These are phyloP conservation scores for Entomyzon cyanotis DNA, from an alignment of 2,113 vertebrate genomes.

Conservation along the genomic window DNA sequence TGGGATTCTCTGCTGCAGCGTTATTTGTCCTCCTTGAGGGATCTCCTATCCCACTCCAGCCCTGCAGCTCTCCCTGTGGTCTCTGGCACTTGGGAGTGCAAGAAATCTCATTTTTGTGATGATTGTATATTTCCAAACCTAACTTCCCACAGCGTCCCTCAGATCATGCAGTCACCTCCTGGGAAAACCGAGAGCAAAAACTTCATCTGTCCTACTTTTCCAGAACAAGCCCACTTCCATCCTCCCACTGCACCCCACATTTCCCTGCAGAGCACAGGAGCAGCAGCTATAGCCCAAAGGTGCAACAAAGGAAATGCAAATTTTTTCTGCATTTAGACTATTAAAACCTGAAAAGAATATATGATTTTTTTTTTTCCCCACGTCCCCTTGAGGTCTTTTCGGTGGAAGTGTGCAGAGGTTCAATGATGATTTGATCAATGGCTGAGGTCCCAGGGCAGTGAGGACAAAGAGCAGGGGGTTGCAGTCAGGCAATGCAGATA, in stretches of 20 bases:
- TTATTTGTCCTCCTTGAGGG: not conserved
- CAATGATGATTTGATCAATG: not conserved
- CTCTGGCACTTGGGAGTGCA: not conserved
- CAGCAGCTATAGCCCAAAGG: conserved; percentile 12
- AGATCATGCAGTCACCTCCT: not conserved
- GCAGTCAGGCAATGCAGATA: not conserved
- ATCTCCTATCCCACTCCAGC: not conserved
- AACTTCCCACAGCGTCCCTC: not conserved
- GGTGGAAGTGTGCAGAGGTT: not conserved
- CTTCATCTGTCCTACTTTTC: conserved; percentile 17
- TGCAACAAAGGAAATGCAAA: not conserved
- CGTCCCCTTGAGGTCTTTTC: not conserved
- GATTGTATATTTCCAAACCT: not conserved
- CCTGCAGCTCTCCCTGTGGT: not conserved
- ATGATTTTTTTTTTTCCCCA: not conserved
- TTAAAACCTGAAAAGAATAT: not conserved
- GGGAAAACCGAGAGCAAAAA: not conserved
- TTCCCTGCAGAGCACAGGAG: not conserved
- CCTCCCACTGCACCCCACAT: conserved; percentile 19
- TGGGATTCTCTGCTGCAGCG: not conserved
- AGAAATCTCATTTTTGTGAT: not conserved
- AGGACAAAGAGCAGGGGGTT: not conserved
- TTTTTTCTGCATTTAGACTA: not conserved
- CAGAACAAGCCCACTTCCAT: not conserved
- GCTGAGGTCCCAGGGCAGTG: not conserved